Percentiles rank a stretch among this genome's conserved stretches.
Conservation (phyloP, 2,113 vertebrate genomes). For the Melanocharis versteri region DNA sequence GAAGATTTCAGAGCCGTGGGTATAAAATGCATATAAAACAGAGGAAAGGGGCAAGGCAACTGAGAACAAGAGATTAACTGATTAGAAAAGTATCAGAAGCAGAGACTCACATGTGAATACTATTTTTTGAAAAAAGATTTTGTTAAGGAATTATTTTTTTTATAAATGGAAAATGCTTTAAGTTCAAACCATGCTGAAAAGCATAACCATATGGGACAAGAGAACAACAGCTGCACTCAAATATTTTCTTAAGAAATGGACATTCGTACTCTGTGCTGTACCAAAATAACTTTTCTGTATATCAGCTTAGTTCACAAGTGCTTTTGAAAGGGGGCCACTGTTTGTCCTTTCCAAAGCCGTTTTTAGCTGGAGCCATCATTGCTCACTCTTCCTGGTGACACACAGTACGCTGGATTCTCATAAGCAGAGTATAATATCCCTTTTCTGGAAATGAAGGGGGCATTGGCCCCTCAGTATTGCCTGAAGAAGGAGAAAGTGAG, state of each 20-base stretch:
- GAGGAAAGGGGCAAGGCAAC: conserved; percentile 3
- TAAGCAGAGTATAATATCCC: background rate
- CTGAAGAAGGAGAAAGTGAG: conserved; percentile 9
- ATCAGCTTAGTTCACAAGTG: background rate
- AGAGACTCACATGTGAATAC: conserved; percentile 40
- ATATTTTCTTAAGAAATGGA: conserved; percentile 64
- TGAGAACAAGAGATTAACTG: conserved; percentile 39
- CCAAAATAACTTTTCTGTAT: background rate
- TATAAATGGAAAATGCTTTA: conserved; percentile 66
- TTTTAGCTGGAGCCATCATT: background rate
- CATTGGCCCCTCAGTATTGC: background rate
- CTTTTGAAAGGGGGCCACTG: background rate
- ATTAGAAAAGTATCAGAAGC: conserved; percentile 61
- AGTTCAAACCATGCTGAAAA: conserved; percentile 62
- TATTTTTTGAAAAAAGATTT: conserved; percentile 58
- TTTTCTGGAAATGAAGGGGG: conserved; percentile 5
- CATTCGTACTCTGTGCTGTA: conserved; percentile 4
- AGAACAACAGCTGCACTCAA: conserved; percentile 57
- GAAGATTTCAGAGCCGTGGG: background rate
- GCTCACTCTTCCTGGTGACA: background rate
- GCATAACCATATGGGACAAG: conserved; percentile 62
- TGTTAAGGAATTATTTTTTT: conserved; percentile 7
- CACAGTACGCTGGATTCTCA: background rate
- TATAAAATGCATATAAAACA: background rate
- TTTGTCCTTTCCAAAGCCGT: background rate